Conservation (phyloP, 2,888 invertebrate species). For the Orthosia gracilis region DNA sequence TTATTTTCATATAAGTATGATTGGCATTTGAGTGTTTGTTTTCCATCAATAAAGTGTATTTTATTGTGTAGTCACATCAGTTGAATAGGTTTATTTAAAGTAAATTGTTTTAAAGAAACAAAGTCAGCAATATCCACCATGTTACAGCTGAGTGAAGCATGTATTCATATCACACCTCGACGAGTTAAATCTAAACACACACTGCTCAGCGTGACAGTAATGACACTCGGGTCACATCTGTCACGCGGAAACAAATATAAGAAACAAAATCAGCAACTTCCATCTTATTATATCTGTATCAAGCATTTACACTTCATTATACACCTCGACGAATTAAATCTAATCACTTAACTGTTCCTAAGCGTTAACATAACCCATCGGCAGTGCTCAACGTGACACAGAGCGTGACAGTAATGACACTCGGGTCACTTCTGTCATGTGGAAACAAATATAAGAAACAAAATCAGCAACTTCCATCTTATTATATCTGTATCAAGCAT, state of each 20-base stretch:
- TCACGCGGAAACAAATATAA: conserved; percentile 24
- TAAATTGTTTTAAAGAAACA: not conserved
- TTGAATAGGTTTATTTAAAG: no score
- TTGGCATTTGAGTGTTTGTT: conserved; percentile 1
- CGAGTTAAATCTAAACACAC: not conserved
- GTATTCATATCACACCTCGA: not conserved
- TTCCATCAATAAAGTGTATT: not conserved
- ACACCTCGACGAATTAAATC: no score
- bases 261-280: no score
- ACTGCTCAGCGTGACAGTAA: conserved; percentile 49
- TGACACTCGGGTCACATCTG: conserved; percentile 54
- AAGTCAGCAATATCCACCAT: not conserved
- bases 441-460: no score
- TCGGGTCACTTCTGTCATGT: no score
- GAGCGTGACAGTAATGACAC: conserved; percentile 53
- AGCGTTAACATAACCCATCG: conserved; percentile 7
- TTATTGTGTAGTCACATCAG: no score
- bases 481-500: no score
- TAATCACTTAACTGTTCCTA: no score
- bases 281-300: no score
- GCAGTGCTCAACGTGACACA: conserved; percentile 33
- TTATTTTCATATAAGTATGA: not conserved
- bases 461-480: no score
- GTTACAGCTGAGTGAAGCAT: not conserved
- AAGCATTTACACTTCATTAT: no score